A percentile compares a stretch with the other conserved stretches of the same genome.
Evolutionary conservation across 2,888 invertebrate species (phyloP).

Genomic region (Epicampocera succincta): DNA sequence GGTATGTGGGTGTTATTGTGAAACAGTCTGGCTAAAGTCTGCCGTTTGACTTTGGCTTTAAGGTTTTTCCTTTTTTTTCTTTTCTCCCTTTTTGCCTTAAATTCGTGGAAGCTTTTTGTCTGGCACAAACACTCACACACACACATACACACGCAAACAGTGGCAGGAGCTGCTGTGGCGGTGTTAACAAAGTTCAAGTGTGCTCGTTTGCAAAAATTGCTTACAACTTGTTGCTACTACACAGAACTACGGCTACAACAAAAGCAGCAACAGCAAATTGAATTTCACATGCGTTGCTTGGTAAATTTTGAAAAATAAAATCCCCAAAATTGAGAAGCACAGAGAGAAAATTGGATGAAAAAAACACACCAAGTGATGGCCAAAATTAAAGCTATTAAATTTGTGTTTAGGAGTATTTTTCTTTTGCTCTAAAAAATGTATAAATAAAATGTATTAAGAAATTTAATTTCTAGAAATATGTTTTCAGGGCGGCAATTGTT

Average conservation of each 20-base stretch:
- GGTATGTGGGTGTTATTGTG: slow-evolving; percentile 59
- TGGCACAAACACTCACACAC: slow-evolving; percentile 6
- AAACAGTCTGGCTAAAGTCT: slow-evolving; percentile 64
- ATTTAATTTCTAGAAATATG: too few relatives aligned
- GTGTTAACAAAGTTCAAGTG: slow-evolving; percentile 70
- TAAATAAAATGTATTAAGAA: too few relatives aligned
- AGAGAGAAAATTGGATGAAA: slow-evolving; percentile 29
- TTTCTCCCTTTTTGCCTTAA: slow-evolving; percentile 38
- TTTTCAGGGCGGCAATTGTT: too few relatives aligned
- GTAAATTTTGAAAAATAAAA: slow-evolving; percentile 21
- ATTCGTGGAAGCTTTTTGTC: slow-evolving; percentile 42
- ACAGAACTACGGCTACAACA: neutral
- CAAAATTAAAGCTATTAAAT: too few relatives aligned
- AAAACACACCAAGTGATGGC: slow-evolving; percentile 18
- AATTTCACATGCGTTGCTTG: slow-evolving; percentile 47
- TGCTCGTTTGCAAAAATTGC: slow-evolving; percentile 72
- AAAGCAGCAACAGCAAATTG: slow-evolving; percentile 36
- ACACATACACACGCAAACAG: neutral
- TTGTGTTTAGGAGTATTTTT: too few relatives aligned
- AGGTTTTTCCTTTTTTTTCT: slow-evolving; percentile 44
- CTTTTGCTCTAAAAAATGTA: too few relatives aligned
- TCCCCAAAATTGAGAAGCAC: slow-evolving; percentile 48
- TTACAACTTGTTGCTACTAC: slow-evolving; percentile 77
- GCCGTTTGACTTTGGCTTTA: slow-evolving; percentile 55
- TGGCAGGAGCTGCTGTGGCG: slow-evolving; percentile 62